Evolutionary conservation across 2,797 vertebrate genomes (phyloP).

Genomic region (Cyclura pinguis): DNA sequence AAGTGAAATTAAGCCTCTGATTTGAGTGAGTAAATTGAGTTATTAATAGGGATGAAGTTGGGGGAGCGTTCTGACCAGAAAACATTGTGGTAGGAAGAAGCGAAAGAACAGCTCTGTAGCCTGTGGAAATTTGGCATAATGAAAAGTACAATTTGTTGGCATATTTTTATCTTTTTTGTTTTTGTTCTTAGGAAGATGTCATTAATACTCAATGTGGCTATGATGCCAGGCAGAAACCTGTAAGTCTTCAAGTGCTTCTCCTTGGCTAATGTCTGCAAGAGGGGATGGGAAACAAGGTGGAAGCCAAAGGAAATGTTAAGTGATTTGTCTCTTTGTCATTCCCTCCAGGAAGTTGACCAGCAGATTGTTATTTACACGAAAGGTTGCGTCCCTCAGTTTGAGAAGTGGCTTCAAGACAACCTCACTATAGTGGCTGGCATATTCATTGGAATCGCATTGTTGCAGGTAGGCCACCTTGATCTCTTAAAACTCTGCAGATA

Average conservation of each 20-base stretch:
- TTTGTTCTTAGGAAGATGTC: slow-evolving; percentile 91
- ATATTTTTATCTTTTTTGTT: slow-evolving; percentile 41
- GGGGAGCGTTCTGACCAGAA: neutral
- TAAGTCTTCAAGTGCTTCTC: slow-evolving; percentile 78
- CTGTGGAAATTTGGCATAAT: neutral
- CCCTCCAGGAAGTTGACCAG: slow-evolving; percentile 92
- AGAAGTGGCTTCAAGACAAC: slow-evolving; percentile 99
- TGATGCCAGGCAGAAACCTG: slow-evolving; percentile 93
- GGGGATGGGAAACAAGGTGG: slow-evolving; percentile 11
- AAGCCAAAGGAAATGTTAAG: slow-evolving; percentile 27
- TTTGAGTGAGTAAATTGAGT: neutral
- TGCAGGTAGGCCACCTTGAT: slow-evolving; percentile 84
- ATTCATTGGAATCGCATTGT: slow-evolving; percentile 96
- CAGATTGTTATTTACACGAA: slow-evolving; percentile 96
- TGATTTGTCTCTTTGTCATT: slow-evolving; percentile 43
- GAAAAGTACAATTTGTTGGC: slow-evolving; percentile 9
- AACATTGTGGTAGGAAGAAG: neutral
- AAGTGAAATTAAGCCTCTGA: neutral
- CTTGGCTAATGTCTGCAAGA: slow-evolving; percentile 27
- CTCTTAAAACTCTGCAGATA: neutral
- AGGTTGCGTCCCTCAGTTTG: slow-evolving; percentile 98
- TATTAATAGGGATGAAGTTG: neutral
- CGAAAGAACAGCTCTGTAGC: neutral
- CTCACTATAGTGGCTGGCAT: slow-evolving; percentile 98
- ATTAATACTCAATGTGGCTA: slow-evolving; percentile 99